Evolutionary conservation across 2,113 vertebrate genomes (phyloP), one percentile per base, ranked within the genome.

Genomic region (Tragelaphus strepsiceros): DNA sequence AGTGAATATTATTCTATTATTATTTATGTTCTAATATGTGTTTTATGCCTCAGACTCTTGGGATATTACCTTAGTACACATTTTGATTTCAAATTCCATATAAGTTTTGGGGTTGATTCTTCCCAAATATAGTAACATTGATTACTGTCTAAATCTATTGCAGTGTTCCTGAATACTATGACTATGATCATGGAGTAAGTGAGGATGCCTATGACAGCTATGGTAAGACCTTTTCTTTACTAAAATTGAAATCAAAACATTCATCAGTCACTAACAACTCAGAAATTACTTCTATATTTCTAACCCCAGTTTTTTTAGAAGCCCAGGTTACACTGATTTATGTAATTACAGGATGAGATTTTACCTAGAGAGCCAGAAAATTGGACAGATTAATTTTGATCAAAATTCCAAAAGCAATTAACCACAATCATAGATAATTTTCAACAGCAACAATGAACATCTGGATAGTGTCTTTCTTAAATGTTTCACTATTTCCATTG

Each of bases 121-220:
- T 82, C 86, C 13, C 81, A n/a, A 46, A 97, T 95, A 39, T 89
- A 96, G 77, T 98, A 97, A 98, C 97, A 84, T 92, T 98, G 93
- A 97, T 94, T 96, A 43, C 93, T 99, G 46, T 99, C 96, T 99
- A 90, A 93, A 98, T 99, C 96, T 99, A 26, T 98, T 99, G 94
- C 98, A 99, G 99, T 94, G 98, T 99, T 98, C 99, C 99, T 98
- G 99, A 99, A 93, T 99, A 99, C 99, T 99, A 99, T 92, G 99
- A 99, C 98, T 99, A 99, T 2, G 99, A 99, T 98, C 99, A 99
- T 2, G 99, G 99, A 98, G 99, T 99, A 98, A 99, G 98, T 56
- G 99, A 99, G 97, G 99, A 99, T 93, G 98, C 99, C 98, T 99
- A 99, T 97, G 99, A 99, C 98, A 99, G 98, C 99, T 99, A 99